Percentiles rank a stretch among this genome's conserved stretches.
Conservation (phyloP, 2,888 invertebrate genomes). For the Gryllus longicercus region DNA sequence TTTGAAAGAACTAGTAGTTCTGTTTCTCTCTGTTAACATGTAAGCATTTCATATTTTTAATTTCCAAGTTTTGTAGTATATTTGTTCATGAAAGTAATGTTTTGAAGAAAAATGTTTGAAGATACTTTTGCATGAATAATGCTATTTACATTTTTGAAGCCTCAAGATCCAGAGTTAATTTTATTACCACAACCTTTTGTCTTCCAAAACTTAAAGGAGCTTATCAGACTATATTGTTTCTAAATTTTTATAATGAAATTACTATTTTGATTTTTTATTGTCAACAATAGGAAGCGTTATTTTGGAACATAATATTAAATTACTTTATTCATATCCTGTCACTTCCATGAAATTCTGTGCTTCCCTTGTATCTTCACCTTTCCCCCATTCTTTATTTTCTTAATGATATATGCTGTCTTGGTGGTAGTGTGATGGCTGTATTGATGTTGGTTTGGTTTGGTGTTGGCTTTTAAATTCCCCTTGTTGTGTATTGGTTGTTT, state of each 20-base stretch:
- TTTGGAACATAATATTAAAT: neutral
- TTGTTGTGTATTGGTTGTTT: neutral
- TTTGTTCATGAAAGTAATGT: conserved; percentile 4
- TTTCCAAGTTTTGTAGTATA: neutral
- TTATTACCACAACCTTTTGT: neutral
- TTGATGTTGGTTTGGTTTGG: conserved; percentile 33
- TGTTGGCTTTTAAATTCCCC: conserved; percentile 23
- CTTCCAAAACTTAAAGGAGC: neutral
- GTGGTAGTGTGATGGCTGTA: neutral
- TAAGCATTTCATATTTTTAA: neutral
- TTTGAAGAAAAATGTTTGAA: conserved; percentile 1
- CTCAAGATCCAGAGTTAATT: neutral
- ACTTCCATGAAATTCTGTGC: neutral
- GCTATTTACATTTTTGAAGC: neutral
- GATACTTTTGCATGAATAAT: neutral
- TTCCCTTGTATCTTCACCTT: neutral
- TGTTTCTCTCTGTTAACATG: conserved; percentile 11
- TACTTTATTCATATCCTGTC: neutral
- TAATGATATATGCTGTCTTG: neutral
- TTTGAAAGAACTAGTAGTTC: neutral
- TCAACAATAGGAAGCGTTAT: neutral
- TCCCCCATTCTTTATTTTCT: neutral
- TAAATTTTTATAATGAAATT: neutral
- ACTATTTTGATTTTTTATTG: neutral
- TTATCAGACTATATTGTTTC: neutral